Evolutionary conservation across 2,797 vertebrate genomes (phyloP).

Genomic region (Lepus oiostolus): DNA sequence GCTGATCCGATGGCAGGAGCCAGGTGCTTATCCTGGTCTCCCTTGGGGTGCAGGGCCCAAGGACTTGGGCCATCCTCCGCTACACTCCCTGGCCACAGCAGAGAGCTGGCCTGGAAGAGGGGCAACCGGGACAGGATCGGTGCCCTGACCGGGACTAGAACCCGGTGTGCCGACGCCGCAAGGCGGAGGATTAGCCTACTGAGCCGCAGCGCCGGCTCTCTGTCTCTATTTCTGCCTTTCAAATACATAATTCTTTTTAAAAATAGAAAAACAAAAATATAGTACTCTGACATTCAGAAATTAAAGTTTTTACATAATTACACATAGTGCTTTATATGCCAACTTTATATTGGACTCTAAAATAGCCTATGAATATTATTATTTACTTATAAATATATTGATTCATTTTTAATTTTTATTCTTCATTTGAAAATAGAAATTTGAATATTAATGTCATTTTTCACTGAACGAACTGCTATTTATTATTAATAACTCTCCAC

Average conservation of each 20-base stretch:
- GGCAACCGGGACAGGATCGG: too few species aligned
- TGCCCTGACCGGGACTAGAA: too few species aligned
- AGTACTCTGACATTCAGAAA: conserved; percentile 41
- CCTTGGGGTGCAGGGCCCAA: too few species aligned
- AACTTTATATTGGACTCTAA: conserved; percentile 30
- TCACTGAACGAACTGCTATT: conserved; percentile 50
- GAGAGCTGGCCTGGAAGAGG: too few species aligned
- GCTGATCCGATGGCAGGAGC: too few species aligned
- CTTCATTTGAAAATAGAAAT: conserved; percentile 61
- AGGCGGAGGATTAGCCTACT: too few species aligned
- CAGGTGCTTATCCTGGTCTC: too few species aligned
- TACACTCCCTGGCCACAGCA: too few species aligned
- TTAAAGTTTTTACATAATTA: conserved; percentile 61
- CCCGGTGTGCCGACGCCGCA: too few species aligned
- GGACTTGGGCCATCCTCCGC: too few species aligned
- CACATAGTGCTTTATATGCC: background rate
- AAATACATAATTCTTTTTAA: background rate
- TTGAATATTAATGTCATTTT: conserved; percentile 66
- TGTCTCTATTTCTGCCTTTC: background rate
- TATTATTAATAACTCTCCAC: conserved; percentile 51
- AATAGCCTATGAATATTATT: conserved; percentile 49
- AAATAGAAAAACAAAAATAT: conserved; percentile 42
- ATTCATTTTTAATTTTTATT: conserved; percentile 57
- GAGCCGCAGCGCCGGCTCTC: too few species aligned
- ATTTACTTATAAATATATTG: conserved; percentile 40